These are phyloP conservation scores for Galaxias olidus DNA, from an alignment of 2,797 vertebrate genomes.

Conservation along the genomic window DNA sequence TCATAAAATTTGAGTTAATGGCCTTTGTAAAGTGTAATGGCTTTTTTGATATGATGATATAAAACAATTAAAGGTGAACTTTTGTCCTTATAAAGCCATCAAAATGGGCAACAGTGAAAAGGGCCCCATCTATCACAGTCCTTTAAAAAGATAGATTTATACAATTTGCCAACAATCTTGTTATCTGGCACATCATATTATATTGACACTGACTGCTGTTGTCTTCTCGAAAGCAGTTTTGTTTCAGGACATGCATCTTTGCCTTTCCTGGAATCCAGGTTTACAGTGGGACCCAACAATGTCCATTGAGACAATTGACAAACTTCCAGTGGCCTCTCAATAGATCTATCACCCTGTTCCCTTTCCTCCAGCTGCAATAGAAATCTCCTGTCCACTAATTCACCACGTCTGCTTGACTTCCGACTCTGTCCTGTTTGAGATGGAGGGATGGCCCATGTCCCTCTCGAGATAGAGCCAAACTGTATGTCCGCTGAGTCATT, in stretches of 20 bases:
- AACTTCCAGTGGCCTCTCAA: background rate
- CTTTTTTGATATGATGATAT: background rate
- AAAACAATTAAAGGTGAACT: background rate
- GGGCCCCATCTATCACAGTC: constrained; percentile 7
- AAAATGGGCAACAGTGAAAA: background rate
- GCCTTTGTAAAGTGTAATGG: constrained; percentile 25
- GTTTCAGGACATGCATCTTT: background rate
- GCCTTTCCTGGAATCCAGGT: background rate
- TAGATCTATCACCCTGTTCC: background rate
- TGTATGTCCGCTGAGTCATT: constrained; percentile 31
- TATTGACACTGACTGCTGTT: too few relatives aligned
- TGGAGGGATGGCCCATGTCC: background rate
- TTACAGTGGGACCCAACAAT: background rate
- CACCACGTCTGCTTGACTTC: background rate
- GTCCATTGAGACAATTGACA: background rate
- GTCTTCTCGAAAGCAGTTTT: too few relatives aligned
- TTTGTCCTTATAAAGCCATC: constrained; percentile 16
- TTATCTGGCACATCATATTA: too few relatives aligned
- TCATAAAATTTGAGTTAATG: constrained; percentile 6
- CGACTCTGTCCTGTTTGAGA: background rate
- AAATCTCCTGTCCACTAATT: background rate
- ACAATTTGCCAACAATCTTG: too few relatives aligned
- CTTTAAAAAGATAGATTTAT: background rate
- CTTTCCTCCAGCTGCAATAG: background rate
- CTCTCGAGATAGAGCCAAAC: constrained; percentile 11